Conservation (phyloP, 2,113 vertebrate genomes). For the Dendrocopos noguchii region DNA sequence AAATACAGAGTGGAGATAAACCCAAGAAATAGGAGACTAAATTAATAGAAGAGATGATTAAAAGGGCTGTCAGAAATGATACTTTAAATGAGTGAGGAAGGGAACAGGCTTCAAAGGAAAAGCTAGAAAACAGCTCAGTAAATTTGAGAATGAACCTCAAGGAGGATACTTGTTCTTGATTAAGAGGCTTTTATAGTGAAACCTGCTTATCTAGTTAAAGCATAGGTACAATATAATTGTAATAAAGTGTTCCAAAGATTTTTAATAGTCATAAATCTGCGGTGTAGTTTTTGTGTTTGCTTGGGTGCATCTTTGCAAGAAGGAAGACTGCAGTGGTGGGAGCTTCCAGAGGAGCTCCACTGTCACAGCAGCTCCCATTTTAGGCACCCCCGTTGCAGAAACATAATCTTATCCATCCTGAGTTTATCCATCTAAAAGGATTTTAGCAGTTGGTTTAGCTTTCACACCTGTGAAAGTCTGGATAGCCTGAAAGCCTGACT, state of each 20-base stretch:
- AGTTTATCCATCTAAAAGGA: background rate
- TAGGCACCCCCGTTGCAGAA: background rate
- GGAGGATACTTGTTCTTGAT: background rate
- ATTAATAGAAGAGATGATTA: background rate
- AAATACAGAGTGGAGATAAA: background rate
- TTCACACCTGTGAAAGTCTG: background rate
- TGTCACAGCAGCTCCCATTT: background rate
- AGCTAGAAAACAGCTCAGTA: background rate
- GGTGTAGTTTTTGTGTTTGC: background rate
- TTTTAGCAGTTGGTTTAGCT: background rate
- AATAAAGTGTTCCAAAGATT: background rate
- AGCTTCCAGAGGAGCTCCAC: background rate
- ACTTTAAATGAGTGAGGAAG: background rate
- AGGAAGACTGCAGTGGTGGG: background rate
- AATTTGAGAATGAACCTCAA: background rate
- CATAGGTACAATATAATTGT: background rate
- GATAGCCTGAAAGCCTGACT: background rate
- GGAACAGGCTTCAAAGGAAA: background rate
- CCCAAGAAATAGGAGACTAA: background rate
- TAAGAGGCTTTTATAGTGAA: background rate
- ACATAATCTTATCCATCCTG: background rate
- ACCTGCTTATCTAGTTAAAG: background rate
- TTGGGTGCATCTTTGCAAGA: background rate
- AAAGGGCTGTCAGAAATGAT: background rate
- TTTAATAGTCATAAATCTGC: background rate